Conservation (phyloP, 2,113 vertebrate genomes). For the Tamias sibiricus region DNA sequence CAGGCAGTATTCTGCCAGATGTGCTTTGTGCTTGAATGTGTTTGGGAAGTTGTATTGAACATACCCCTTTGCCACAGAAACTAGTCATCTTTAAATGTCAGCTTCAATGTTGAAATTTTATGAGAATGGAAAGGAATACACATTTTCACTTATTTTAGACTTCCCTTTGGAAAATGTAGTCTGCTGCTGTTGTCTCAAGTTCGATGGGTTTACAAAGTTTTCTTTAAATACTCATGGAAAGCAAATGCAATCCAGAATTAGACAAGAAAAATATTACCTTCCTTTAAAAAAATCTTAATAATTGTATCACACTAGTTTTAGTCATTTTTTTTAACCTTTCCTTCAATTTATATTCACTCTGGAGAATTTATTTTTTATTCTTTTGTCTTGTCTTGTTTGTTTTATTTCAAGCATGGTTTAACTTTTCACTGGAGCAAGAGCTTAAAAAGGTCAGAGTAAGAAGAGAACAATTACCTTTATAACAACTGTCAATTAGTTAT, state of each 20-base stretch:
- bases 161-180: slow-evolving; percentile 80
- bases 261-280: slow-evolving; percentile 63
- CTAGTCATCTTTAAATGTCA: slow-evolving; percentile 85
- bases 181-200: slow-evolving; percentile 81
- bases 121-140: slow-evolving; percentile 82
- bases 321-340: slow-evolving; percentile 73
- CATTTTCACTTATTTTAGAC: slow-evolving; percentile 82
- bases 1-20: background rate
- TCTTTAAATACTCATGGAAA: slow-evolving; percentile 75
- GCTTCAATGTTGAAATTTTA: slow-evolving; percentile 84
- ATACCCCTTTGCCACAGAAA: slow-evolving; percentile 79
- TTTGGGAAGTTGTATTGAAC: slow-evolving; percentile 38
- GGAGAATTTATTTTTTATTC: slow-evolving; percentile 60
- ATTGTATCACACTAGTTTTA: slow-evolving; percentile 63
- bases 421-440: slow-evolving; percentile 70
- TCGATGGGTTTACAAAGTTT: slow-evolving; percentile 81
- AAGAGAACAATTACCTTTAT: slow-evolving; percentile 64
- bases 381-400: slow-evolving; percentile 68
- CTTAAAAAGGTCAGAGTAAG: slow-evolving; percentile 64
- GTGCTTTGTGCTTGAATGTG: background rate
- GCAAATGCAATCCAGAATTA: slow-evolving; percentile 79
- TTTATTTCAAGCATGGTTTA: slow-evolving; percentile 50
- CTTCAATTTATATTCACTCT: slow-evolving; percentile 77
- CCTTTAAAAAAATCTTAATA: slow-evolving; percentile 75
- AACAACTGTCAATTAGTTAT: slow-evolving; percentile 58